Evolutionary conservation across 1,140 invertebrate genomes (phyloP).

Genomic region (Caligus rogercresseyi): DNA sequence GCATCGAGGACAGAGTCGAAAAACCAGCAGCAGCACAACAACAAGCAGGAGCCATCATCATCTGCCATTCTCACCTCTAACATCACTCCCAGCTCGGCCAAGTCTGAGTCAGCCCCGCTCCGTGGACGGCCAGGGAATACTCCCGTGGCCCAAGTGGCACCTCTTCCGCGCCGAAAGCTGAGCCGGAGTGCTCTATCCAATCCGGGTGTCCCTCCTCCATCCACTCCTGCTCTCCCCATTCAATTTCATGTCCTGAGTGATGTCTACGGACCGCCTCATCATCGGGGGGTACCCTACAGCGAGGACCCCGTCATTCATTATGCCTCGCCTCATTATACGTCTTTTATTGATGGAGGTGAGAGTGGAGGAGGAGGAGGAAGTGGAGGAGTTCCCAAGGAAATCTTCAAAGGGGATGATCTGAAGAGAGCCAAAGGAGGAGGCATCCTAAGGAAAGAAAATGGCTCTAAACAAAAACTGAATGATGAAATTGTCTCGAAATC

Average conservation of each 20-base stretch:
- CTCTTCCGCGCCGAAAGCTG: neutral
- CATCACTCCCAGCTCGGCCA: slow-evolving; percentile 80
- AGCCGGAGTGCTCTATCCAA: neutral
- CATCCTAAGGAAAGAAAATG: too few relatives aligned
- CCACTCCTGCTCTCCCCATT: neutral
- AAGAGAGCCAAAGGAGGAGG: too few relatives aligned
- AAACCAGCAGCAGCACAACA: too few relatives aligned
- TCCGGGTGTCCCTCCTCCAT: neutral
- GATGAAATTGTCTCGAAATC: neutral
- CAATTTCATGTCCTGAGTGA: neutral
- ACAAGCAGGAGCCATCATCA: too few relatives aligned
- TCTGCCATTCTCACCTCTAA: too few relatives aligned
- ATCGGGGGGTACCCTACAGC: too few relatives aligned
- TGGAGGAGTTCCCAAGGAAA: neutral
- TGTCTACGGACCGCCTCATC: neutral
- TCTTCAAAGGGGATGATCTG: too few relatives aligned
- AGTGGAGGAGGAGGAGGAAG: neutral
- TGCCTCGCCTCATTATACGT: neutral
- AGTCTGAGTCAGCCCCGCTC: slow-evolving; percentile 70
- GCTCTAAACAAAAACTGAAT: too few relatives aligned
- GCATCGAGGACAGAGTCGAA: neutral
- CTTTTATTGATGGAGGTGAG: neutral
- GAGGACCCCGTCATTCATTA: neutral
- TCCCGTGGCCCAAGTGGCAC: slow-evolving; percentile 13
- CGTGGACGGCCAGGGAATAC: neutral